Evolutionary conservation across 1,140 invertebrate genomes (phyloP).

Genomic region (Formica selysi): DNA sequence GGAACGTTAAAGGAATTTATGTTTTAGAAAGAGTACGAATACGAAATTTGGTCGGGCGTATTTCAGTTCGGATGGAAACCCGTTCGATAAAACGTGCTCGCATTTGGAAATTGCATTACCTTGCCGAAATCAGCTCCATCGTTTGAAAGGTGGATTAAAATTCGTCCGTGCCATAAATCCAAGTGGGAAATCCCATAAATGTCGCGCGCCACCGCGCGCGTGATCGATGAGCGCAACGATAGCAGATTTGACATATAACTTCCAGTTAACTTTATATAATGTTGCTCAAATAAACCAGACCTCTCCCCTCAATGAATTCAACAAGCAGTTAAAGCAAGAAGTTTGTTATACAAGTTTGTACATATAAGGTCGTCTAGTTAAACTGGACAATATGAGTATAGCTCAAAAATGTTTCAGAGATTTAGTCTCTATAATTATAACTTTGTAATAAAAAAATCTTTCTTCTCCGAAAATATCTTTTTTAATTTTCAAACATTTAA

Average conservation of each 20-base stretch:
- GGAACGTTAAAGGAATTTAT: slow-evolving; percentile 43
- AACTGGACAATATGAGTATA: not conserved
- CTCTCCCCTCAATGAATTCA: not conserved
- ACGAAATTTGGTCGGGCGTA: slow-evolving; percentile 46
- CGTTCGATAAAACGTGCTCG: slow-evolving; percentile 8
- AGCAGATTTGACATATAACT: slow-evolving; percentile 71
- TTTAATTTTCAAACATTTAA: not conserved
- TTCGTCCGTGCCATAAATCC: slow-evolving; percentile 66
- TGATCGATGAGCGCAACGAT: slow-evolving; percentile 72
- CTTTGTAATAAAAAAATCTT: not conserved
- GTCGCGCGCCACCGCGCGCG: slow-evolving; percentile 61
- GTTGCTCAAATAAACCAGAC: not conserved
- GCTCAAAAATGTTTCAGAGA: not conserved
- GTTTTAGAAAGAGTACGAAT: slow-evolving; percentile 46
- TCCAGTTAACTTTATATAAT: slow-evolving; percentile 60
- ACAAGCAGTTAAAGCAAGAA: not conserved
- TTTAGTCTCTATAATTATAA: not conserved
- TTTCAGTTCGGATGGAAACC: slow-evolving; percentile 36
- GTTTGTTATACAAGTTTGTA: not conserved
- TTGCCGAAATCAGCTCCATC: slow-evolving; percentile 44
- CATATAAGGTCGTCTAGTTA: not conserved
- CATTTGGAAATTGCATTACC: slow-evolving; percentile 47
- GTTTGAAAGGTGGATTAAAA: slow-evolving; percentile 68
- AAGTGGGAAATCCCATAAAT: slow-evolving; percentile 69
- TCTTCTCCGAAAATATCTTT: not conserved